Percentiles rank a stretch among this genome's conserved stretches.
Conservation (phyloP, 2,888 invertebrate genomes). For the Cerastoderma edule region DNA sequence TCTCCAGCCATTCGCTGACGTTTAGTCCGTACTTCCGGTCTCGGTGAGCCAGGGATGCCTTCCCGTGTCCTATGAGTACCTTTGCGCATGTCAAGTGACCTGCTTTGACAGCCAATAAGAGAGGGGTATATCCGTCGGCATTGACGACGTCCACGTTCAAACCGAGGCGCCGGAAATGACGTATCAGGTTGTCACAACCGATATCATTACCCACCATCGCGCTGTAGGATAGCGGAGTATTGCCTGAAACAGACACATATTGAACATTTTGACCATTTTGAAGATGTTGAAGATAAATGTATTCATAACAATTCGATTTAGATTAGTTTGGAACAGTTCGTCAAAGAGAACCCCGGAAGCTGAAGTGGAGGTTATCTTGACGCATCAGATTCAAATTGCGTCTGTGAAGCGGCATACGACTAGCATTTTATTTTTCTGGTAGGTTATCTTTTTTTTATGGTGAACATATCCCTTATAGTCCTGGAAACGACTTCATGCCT, state of each 20-base stretch:
- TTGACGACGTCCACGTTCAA: conserved; percentile 80
- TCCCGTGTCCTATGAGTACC: conserved; percentile 79
- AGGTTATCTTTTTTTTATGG: too few species aligned
- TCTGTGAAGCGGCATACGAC: too few species aligned
- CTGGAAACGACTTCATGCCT: too few species aligned
- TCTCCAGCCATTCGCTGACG: conserved; percentile 79
- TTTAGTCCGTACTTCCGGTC: conserved; percentile 74
- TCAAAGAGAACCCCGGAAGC: too few species aligned
- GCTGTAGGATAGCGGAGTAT: conserved; percentile 80
- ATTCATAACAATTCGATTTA: too few species aligned
- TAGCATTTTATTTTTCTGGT: too few species aligned
- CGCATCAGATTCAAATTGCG: too few species aligned
- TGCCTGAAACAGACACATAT: conserved; percentile 71
- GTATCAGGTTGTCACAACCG: conserved; percentile 77
- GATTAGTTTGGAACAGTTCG: too few species aligned
- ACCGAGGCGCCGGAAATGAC: conserved; percentile 80
- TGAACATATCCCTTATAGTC: too few species aligned
- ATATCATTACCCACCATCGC: conserved; percentile 81
- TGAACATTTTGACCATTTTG: too few species aligned
- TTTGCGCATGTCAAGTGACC: conserved; percentile 79
- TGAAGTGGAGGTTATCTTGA: too few species aligned
- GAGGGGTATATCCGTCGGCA: conserved; percentile 80
- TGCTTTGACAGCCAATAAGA: conserved; percentile 78
- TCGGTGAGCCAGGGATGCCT: conserved; percentile 71
- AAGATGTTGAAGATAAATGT: too few species aligned